Percentiles rank a stretch among this genome's conserved stretches.
Evolutionary conservation across 2,888 invertebrate genomes (phyloP).

Genomic region (Drosophila macrospina): DNA sequence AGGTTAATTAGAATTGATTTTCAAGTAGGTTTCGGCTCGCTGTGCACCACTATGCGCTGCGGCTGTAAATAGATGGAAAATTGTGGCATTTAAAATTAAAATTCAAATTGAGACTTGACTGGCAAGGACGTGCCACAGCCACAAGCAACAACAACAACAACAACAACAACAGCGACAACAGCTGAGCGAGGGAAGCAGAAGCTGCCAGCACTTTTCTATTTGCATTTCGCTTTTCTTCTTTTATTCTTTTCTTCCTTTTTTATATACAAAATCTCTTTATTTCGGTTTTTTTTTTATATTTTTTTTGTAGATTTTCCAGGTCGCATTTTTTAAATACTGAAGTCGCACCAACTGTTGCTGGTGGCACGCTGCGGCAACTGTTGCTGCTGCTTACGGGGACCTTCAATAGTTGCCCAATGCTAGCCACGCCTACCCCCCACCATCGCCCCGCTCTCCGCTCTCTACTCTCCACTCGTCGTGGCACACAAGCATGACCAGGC

Average conservation of each 20-base stretch:
- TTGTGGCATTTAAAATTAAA: constrained; percentile 81
- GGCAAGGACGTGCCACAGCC: constrained; percentile 74
- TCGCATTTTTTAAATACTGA: constrained; percentile 55
- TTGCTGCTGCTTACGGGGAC: constrained; percentile 68
- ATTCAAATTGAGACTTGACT: constrained; percentile 80
- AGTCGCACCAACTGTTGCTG: constrained; percentile 64
- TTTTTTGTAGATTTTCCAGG: constrained; percentile 43
- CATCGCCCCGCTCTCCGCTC: no score
- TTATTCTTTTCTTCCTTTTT: constrained; percentile 69
- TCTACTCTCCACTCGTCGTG: neutral
- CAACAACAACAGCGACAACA: neutral
- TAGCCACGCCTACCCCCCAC: constrained; percentile 37
- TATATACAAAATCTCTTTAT: constrained; percentile 40
- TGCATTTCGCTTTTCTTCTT: constrained; percentile 80
- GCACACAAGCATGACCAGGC: neutral
- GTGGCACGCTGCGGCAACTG: constrained; percentile 54
- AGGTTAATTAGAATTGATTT: constrained; percentile 17
- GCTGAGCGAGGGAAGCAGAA: neutral
- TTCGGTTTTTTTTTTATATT: neutral
- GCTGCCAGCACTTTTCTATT: constrained; percentile 65
- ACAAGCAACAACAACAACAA: constrained; percentile 31
- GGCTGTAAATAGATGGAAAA: constrained; percentile 73
- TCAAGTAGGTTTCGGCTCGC: neutral
- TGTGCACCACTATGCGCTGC: constrained; percentile 8
- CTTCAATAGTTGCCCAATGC: constrained; percentile 50